These are phyloP conservation scores for Pholis gunnellus DNA, from an alignment of 2,113 vertebrate species.

Conservation along the genomic window DNA sequence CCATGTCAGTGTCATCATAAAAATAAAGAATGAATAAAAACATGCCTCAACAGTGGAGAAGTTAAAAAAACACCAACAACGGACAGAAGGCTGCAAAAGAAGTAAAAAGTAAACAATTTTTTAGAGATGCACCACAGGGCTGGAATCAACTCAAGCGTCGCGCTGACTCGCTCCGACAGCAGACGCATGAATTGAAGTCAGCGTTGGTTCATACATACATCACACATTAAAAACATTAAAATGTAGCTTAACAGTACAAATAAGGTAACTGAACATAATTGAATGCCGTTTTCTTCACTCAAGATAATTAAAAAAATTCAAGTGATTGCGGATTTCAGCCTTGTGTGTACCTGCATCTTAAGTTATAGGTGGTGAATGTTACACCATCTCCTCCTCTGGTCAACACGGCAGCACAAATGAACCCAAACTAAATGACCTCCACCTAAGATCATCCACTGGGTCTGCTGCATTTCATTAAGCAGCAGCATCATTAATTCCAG, in stretches of 20 bases:
- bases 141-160: neutral
- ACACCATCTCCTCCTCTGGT: neutral
- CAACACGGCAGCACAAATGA: neutral
- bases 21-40: neutral
- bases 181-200: slow-evolving; percentile 6
- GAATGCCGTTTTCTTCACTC: neutral
- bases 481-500: neutral
- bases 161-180: neutral
- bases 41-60: slow-evolving; percentile 1
- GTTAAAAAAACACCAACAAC: neutral
- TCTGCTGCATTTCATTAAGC: neutral
- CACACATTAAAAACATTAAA: slow-evolving; percentile 6
- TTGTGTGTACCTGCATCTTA: neutral
- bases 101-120: slow-evolving; percentile 2
- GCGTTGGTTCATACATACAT: neutral
- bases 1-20: neutral
- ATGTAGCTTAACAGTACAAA: slow-evolving; percentile 17
- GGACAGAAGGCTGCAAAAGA: neutral
- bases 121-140: neutral
- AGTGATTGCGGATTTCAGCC: slow-evolving; percentile 5
- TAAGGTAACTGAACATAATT: neutral
- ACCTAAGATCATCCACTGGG: neutral
- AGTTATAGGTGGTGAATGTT: neutral
- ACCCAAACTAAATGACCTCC: neutral
- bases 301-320: slow-evolving; percentile 4